Conservation (phyloP, 2,888 invertebrate species). For the Darwinula stevensoni region DNA sequence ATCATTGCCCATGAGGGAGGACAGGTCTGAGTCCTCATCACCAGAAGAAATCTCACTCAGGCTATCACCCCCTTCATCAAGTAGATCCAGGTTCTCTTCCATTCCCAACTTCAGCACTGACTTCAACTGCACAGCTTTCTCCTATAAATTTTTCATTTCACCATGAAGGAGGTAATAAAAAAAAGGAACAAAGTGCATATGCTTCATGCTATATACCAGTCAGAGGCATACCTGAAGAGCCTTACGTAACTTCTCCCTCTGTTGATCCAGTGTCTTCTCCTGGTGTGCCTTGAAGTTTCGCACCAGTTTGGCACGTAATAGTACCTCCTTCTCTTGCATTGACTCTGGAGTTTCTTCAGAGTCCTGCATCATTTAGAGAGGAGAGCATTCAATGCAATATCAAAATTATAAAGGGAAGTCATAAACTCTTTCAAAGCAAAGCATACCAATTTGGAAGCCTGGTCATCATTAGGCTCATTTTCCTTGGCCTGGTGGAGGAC, state of each 20-base stretch:
- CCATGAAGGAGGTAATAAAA: not conserved
- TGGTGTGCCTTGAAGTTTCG: not conserved
- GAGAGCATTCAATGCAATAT: no score
- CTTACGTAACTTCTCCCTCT: constrained; percentile 1
- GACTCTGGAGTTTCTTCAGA: not conserved
- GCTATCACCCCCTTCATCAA: no score
- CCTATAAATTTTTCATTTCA: not conserved
- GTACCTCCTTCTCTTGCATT: not conserved
- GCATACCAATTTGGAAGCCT: no score
- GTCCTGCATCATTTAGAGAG: not conserved
- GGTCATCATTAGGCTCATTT: no score
- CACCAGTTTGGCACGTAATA: not conserved
- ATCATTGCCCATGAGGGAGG: no score
- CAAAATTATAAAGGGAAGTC: no score
- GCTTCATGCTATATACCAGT: not conserved
- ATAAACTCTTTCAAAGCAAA: no score
- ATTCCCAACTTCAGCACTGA: not conserved
- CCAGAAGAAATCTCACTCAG: no score
- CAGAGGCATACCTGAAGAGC: not conserved
- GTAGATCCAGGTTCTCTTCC: not conserved
- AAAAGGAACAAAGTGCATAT: not conserved
- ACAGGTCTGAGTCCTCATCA: no score
- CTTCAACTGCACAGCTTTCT: not conserved
- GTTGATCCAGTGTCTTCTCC: not conserved
- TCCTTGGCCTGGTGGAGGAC: no score